phyloP scores from a whole-genome alignment of 1,140 invertebrate genomes.

The Cydia strobilella region DNA sequence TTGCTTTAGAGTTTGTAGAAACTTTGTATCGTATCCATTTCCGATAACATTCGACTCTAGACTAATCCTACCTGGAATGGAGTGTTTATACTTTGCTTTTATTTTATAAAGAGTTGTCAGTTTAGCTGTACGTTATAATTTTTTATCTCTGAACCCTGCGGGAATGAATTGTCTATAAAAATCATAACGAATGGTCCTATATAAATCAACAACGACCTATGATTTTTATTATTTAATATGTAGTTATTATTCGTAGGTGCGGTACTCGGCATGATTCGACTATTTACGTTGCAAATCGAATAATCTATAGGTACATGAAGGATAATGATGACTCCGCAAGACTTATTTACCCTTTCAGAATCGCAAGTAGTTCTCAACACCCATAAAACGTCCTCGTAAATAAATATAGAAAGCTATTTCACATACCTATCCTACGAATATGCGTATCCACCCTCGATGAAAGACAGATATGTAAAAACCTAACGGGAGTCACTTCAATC shows the following conservation, averaged over 20 bases:
- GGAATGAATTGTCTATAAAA: no score
- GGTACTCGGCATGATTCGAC: background rate
- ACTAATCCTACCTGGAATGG: no score
- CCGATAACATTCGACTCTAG: no score
- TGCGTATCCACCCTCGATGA: slow-evolving; percentile 60
- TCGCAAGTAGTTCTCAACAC: slow-evolving; percentile 7
- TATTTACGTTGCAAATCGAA: background rate
- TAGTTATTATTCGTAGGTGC: background rate
- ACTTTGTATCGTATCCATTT: no score
- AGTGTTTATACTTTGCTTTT: no score
- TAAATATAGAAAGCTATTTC: slow-evolving; percentile 22
- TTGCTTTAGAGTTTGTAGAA: background rate
- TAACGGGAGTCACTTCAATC: slow-evolving; percentile 77
- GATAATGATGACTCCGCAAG: background rate
- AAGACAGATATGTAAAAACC: slow-evolving; percentile 77
- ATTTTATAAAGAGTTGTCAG: no score
- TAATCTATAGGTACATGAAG: no score
- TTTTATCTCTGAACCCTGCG: no score
- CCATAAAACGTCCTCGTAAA: slow-evolving; percentile 24
- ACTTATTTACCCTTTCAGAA: slow-evolving; percentile 18
- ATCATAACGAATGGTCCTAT: no score
- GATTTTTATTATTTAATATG: no score
- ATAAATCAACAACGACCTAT: no score
- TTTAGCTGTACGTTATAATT: no score
- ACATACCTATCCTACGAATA: slow-evolving; percentile 41